These are phyloP conservation scores for Protophormia terraenovae DNA, from an alignment of 2,888 invertebrate genomes.

Conservation along the genomic window DNA sequence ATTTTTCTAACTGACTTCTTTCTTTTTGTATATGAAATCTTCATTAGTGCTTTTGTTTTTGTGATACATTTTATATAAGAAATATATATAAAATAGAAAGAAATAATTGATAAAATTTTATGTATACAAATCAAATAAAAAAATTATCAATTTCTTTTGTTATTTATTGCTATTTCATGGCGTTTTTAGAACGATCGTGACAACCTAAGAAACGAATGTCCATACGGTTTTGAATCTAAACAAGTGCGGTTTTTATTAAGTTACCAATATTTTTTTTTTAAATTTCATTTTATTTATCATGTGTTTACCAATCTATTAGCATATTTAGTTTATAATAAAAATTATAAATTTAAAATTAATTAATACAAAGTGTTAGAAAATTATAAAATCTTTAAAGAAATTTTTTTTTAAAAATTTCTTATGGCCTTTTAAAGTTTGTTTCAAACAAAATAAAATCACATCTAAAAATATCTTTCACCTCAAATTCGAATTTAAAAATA, in stretches of 20 bases:
- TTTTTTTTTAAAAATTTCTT: not conserved
- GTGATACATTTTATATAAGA: conserved; percentile 26
- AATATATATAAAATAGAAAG: not conserved
- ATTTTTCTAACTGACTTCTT: not conserved
- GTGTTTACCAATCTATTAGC: not conserved
- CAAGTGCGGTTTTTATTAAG: conserved; percentile 22
- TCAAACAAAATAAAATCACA: not conserved
- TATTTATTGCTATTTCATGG: not conserved
- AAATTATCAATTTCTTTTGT: conserved; percentile 29
- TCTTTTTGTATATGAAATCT: not conserved
- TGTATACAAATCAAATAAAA: not conserved
- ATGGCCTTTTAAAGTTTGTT: conserved; percentile 5
- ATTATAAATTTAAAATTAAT: not conserved
- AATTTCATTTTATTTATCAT: not conserved
- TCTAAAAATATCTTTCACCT: conserved; percentile 22
- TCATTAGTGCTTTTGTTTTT: not conserved
- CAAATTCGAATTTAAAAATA: not conserved
- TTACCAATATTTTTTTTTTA: not conserved
- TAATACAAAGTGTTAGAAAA: not conserved
- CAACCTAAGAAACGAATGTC: not conserved
- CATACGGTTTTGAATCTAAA: not conserved
- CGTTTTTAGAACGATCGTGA: not conserved
- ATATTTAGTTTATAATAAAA: not conserved
- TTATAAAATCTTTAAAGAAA: not conserved
- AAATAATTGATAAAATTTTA: conserved; percentile 24